Base-by-base conservation (phyloP, 1,140 invertebrate species). In the Lineus longissimus region DNA sequence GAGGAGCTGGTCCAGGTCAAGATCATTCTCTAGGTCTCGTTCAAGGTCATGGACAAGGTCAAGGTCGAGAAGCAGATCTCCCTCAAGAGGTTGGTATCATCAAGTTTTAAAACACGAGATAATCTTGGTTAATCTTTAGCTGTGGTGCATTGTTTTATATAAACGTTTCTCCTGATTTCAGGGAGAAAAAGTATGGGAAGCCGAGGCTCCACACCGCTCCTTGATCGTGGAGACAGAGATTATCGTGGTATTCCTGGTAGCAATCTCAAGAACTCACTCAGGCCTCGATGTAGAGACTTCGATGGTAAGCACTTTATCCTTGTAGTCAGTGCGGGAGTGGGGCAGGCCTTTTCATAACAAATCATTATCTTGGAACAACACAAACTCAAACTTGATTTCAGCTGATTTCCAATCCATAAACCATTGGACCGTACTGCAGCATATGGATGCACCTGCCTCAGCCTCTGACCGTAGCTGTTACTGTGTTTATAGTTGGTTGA, bases 281-380 rank as follows among this genome's bases (percentile, higher is more conserved):
- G 70, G 25, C 67, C 65, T 11, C 65, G 83, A 47, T 85, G 85
- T 71, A 70, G 81, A 61, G 84, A 85, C 70, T 86, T 81, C 76
- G 84, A 86, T 76, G 83, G 83, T 84, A 70, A 71, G 68, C 30
- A 45, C n/a, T 25, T 45, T 25, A 22, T 55, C 11, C 22, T 55
- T 55, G 11, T 15, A 11, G 19, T 11, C 13, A 13, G 11, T 55
- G n/a, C n/a, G n/a, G n/a, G n/a, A n/a, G n/a, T n/a, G n/a, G n/a
- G n/a, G n/a, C n/a, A n/a, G n/a, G n/a, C n/a, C n/a, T n/a, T n/a
- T n/a, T n/a, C n/a, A n/a, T n/a, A n/a, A n/a, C n/a, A n/a, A n/a
- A n/a, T n/a, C n/a, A n/a, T n/a, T n/a, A n/a, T n/a, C n/a, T n/a
- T n/a, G n/a, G n/a, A n/a, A n/a, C n/a, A n/a, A n/a, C n/a, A n/a